Evolutionary conservation across 2,797 vertebrate genomes (phyloP).

Genomic region (Oreochromis mossambicus): DNA sequence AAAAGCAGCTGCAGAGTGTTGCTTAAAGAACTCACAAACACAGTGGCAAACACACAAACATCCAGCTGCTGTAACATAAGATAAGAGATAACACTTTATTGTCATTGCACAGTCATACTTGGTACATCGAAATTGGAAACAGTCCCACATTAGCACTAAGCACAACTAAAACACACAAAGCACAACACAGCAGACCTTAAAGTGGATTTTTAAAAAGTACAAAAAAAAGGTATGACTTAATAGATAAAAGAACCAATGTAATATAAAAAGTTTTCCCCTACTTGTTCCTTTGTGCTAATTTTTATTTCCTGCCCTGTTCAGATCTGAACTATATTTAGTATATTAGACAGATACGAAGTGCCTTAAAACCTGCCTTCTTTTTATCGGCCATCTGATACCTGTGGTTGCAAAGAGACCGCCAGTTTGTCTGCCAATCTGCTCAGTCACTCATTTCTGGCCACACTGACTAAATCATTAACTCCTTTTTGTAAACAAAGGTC

Average conservation of each 20-base stretch:
- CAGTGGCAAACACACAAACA: too few relatives aligned
- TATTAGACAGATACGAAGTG: not conserved
- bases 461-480: not conserved
- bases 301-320: not conserved
- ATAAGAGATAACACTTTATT: not conserved
- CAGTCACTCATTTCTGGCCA: not conserved
- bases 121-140: fast-evolving
- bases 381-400: not conserved
- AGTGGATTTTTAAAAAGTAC: not conserved
- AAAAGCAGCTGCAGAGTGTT: not conserved
- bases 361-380: not conserved
- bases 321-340: not conserved
- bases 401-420: not conserved
- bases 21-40: too few relatives aligned
- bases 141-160: not conserved
- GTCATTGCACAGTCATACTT: not conserved
- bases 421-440: not conserved
- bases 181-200: not conserved
- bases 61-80: not conserved
- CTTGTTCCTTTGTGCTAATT: not conserved
- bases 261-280: not conserved
- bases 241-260: not conserved
- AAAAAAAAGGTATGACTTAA: not conserved
- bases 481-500: not conserved
- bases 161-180: not conserved